Evolutionary conservation across 2,797 vertebrate species (phyloP).

Genomic region (Acridotheres tristis): DNA sequence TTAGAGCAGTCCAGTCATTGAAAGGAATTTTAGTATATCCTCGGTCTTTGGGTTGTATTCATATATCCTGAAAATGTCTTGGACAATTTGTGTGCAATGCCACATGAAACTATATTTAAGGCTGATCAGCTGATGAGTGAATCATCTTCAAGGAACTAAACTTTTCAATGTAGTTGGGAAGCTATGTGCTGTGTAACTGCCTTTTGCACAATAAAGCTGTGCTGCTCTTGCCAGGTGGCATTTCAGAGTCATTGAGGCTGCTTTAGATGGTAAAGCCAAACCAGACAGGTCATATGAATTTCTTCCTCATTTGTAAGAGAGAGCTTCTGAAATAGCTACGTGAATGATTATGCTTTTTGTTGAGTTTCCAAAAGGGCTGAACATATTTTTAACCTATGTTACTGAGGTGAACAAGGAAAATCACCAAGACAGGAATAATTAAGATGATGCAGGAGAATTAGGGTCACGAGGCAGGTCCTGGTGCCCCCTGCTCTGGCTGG

Average conservation of each 20-base stretch:
- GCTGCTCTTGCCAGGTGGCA: not conserved
- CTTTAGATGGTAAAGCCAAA: not conserved
- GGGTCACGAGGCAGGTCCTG: not conserved
- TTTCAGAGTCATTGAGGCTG: not conserved
- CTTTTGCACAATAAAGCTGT: not conserved
- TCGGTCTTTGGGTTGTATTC: not conserved
- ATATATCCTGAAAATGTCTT: not conserved
- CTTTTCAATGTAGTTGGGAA: not conserved
- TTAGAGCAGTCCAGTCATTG: not conserved
- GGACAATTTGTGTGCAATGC: not conserved
- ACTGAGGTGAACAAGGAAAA: slow-evolving; percentile 2
- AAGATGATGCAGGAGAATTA: not conserved
- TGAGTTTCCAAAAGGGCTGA: not conserved
- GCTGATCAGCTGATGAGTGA: not conserved
- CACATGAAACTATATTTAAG: not conserved
- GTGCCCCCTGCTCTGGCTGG: not conserved
- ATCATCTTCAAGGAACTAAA: not conserved
- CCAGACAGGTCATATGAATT: not conserved
- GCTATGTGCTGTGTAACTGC: not conserved
- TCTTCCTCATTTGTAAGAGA: not conserved
- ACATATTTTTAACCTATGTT: not conserved
- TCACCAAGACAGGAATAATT: not conserved
- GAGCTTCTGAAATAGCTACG: not conserved
- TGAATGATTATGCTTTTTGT: not conserved
- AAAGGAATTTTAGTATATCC: not conserved